Evolutionary conservation across 2,797 vertebrate species (phyloP), one percentile per base, ranked within the genome.

Genomic region (Lutjanus campechanus): DNA sequence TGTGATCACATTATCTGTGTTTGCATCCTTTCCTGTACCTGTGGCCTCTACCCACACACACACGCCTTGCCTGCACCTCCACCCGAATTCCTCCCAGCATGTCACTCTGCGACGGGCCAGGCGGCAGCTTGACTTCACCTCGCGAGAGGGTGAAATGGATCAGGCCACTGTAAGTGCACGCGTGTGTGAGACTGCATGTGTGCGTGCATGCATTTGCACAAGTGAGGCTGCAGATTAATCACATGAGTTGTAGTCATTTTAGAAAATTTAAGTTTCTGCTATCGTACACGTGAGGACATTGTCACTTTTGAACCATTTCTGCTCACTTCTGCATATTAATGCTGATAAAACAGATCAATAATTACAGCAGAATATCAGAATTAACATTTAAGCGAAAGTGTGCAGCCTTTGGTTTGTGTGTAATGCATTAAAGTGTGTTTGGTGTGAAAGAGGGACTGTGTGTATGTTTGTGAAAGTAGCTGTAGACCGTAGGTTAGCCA

Each of bases 91-190:
- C 95, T 95, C 95, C 94, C 96, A 97, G 96, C 96, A 96, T 97
- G 91, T 94, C 92, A 95, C 91, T 85, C 63, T 96, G 88, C 94
- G 93, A 92, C 93, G 94, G 90, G 89, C 92, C 94, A 96, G 95
- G 70, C 94, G 83, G 85, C 95, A 95, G 81, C 95, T 93, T 92
- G 95, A 96, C 94, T 96, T 96, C 92, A 78, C 94, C 90, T 95
- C 96, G 78, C 92, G 92, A 11, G 95, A 96, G 92, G 85, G 93
- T 72, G 95, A 97, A 79, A 82, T 95, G 92, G 96, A 97, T 75
- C 93, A 94, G 91, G 93, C 93, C 92, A 95, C 95, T 95, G 95
- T 97, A 97, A 97, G 96, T 97, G 95, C 86, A 80, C 86, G 86
- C 79, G 81, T 78, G 85, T 53, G 85, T 53, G 60, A n/a, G 67